Evolutionary conservation across 2,888 invertebrate genomes (phyloP).

Genomic region (Melanostoma scalare): DNA sequence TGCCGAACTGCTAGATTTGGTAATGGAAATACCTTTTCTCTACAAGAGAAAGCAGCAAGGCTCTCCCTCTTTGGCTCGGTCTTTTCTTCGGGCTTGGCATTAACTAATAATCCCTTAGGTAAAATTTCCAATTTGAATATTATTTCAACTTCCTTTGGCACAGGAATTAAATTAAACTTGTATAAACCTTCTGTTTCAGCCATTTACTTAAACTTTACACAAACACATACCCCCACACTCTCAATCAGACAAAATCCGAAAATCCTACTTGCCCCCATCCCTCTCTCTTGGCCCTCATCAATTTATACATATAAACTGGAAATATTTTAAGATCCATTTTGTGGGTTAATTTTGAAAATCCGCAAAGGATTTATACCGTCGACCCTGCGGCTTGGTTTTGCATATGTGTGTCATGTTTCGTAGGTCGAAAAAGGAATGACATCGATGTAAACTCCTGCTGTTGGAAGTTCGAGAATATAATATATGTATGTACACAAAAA

Average conservation of each 20-base stretch:
- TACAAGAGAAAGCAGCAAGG: constrained; percentile 11
- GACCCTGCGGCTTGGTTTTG: constrained; percentile 64
- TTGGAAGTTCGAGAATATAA: too few relatives aligned
- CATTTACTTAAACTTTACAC: not conserved
- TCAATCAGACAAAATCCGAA: too few relatives aligned
- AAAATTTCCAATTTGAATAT: constrained; percentile 69
- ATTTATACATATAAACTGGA: constrained; percentile 11
- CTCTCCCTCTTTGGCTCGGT: constrained; percentile 12
- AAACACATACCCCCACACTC: not conserved
- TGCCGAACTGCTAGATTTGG: constrained; percentile 38
- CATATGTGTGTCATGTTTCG: constrained; percentile 24
- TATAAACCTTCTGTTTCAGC: constrained; percentile 61
- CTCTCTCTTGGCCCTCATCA: not conserved
- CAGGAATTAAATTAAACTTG: constrained; percentile 65
- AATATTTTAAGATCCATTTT: constrained; percentile 70
- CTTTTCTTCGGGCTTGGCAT: constrained; percentile 63
- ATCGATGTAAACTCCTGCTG: constrained; percentile 25
- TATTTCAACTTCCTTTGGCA: constrained; percentile 68
- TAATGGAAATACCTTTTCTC: constrained; percentile 13
- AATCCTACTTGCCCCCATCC: too few relatives aligned
- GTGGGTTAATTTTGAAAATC: constrained; percentile 69
- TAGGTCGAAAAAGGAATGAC: constrained; percentile 47
- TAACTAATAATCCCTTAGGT: constrained; percentile 70
- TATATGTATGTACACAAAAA: not conserved
- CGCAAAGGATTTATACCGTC: constrained; percentile 71